Conservation (phyloP, 2,113 vertebrate genomes). For the Oceanodroma tethys region DNA sequence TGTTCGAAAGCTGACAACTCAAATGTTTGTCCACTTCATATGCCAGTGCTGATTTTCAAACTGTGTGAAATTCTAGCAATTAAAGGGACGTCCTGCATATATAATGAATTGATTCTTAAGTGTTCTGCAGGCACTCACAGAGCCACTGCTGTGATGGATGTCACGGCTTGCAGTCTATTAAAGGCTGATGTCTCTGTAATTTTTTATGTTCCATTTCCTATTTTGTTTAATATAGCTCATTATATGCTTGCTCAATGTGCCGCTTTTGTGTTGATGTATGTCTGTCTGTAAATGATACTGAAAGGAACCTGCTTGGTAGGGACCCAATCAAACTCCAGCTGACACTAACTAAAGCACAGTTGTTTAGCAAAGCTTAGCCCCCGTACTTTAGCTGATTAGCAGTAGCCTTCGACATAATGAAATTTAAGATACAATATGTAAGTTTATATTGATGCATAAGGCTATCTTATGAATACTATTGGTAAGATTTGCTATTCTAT, state of each 20-base stretch:
- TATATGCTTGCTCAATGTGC: not conserved
- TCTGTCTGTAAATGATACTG: not conserved
- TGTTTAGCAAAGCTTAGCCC: not conserved
- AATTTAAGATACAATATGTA: not conserved
- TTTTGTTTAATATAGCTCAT: slow-evolving; percentile 28
- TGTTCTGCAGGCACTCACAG: not conserved
- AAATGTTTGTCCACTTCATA: not conserved
- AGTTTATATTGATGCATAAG: not conserved
- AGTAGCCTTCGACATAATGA: not conserved
- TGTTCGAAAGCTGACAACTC: not conserved
- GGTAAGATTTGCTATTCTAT: not conserved
- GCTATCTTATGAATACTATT: not conserved
- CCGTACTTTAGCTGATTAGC: not conserved
- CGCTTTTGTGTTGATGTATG: not conserved
- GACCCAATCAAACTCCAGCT: not conserved
- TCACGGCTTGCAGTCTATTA: not conserved
- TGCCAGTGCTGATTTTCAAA: not conserved
- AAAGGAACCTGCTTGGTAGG: not conserved
- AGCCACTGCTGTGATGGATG: not conserved
- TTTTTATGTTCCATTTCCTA: not conserved
- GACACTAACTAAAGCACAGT: not conserved
- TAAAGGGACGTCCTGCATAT: not conserved
- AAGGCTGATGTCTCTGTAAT: not conserved
- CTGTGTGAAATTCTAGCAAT: not conserved
- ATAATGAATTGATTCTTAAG: not conserved